These are phyloP conservation scores for Anseranas semipalmata DNA, from an alignment of 2,113 vertebrate species.

Conservation along the genomic window DNA sequence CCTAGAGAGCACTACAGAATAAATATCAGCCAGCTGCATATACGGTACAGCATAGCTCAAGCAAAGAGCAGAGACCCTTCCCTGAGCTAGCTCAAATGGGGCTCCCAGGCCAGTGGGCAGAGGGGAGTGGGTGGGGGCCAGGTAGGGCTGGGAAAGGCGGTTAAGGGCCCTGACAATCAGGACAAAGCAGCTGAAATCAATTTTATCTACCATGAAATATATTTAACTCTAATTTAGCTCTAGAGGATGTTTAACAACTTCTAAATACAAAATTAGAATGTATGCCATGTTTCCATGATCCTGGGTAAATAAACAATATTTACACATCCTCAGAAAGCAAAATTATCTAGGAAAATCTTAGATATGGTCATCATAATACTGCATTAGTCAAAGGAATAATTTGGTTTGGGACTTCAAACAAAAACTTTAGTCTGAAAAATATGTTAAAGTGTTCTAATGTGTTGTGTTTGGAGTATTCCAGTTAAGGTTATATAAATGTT, in stretches of 20 bases:
- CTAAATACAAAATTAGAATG: not conserved
- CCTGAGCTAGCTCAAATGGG: not conserved
- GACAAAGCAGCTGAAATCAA: not conserved
- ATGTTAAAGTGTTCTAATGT: not conserved
- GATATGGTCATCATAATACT: not conserved
- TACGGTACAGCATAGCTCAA: not conserved
- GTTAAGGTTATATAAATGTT: not conserved
- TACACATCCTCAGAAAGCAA: not conserved
- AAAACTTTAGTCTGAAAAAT: not conserved
- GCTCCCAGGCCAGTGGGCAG: accelerated
- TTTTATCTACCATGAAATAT: not conserved
- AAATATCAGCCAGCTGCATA: not conserved
- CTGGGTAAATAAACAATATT: not conserved
- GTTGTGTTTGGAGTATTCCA: not conserved
- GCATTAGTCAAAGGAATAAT: not conserved
- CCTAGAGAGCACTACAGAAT: not conserved
- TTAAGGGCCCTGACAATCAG: not conserved
- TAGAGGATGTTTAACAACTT: not conserved
- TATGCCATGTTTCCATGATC: not conserved
- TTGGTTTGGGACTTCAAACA: not conserved
- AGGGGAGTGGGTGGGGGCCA: not conserved
- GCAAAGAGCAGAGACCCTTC: accelerated
- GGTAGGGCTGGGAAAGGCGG: not conserved
- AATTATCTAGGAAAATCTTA: not conserved
- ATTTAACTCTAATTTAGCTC: not conserved